Conservation (phyloP, 2,888 invertebrate species). For the Mythimna albipuncta region DNA sequence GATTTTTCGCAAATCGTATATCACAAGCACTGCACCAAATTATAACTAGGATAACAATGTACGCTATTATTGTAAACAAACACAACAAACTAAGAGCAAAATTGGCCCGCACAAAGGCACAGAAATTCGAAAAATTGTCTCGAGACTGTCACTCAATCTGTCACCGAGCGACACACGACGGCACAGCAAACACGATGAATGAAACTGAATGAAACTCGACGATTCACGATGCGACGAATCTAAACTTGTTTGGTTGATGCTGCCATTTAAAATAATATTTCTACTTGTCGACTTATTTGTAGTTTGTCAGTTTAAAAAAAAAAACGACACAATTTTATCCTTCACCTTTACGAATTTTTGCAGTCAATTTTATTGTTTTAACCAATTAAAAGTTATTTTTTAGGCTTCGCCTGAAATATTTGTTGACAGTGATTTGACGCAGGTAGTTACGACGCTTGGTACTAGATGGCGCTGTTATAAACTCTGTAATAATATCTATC, state of each 20-base stretch:
- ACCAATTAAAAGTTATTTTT: no score
- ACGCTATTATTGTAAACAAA: conserved; percentile 28
- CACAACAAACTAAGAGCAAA: conserved; percentile 44
- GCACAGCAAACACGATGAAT: conserved; percentile 38
- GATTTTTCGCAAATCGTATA: conserved; percentile 41
- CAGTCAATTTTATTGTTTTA: neutral
- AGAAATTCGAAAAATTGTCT: conserved; percentile 57
- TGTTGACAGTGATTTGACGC: neutral
- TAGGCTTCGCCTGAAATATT: neutral
- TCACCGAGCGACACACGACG: conserved; percentile 22
- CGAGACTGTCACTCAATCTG: conserved; percentile 42
- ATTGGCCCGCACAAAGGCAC: conserved; percentile 53
- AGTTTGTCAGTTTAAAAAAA: neutral
- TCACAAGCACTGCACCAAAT: conserved; percentile 61
- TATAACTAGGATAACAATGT: conserved; percentile 43
- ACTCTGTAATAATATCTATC: neutral
- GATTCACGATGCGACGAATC: conserved; percentile 29
- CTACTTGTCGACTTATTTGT: neutral
- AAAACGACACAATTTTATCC: neutral
- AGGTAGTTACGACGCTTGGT: neutral
- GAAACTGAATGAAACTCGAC: conserved; percentile 13
- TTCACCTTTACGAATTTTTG: neutral
- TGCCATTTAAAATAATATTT: conserved; percentile 37
- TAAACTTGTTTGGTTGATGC: conserved; percentile 25
- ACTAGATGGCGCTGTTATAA: conserved; percentile 44